phyloP scores from a whole-genome alignment of 2,113 vertebrate species.

The Canis aureus region DNA sequence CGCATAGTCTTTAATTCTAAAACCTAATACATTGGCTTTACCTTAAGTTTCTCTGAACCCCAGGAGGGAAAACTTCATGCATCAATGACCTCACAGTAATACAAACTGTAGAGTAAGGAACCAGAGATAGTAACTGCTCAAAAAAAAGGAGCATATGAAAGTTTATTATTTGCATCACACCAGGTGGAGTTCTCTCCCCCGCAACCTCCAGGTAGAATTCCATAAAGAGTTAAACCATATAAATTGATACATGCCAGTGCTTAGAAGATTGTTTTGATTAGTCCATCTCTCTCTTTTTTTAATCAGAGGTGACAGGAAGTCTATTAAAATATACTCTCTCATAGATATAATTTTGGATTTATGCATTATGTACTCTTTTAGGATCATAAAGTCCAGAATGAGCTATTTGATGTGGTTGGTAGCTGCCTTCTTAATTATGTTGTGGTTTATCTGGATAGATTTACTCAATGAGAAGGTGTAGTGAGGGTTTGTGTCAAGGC shows the following conservation, averaged over 20 bases:
- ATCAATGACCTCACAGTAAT: not conserved
- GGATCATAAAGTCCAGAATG: not conserved
- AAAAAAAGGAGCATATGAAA: not conserved
- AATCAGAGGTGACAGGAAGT: not conserved
- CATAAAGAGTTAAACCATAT: not conserved
- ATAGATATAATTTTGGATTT: not conserved
- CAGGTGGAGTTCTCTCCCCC: not conserved
- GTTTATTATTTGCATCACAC: not conserved
- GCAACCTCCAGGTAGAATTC: not conserved
- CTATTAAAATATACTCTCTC: not conserved
- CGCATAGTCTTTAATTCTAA: not conserved
- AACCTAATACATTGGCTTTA: not conserved
- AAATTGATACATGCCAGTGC: not conserved
- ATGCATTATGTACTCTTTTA: not conserved
- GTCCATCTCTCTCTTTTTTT: not conserved
- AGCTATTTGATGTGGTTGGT: not conserved
- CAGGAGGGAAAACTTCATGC: not conserved
- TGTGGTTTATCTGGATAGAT: not conserved
- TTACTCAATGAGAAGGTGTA: not conserved
- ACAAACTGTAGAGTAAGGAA: not conserved
- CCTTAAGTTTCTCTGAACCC: not conserved
- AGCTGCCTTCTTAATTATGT: constrained; percentile 5
- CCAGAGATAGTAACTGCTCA: not conserved
- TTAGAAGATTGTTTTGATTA: not conserved
- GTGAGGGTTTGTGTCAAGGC: not conserved